Evolutionary conservation across 2,888 invertebrate species (phyloP).

Genomic region (Acronicta psi): DNA sequence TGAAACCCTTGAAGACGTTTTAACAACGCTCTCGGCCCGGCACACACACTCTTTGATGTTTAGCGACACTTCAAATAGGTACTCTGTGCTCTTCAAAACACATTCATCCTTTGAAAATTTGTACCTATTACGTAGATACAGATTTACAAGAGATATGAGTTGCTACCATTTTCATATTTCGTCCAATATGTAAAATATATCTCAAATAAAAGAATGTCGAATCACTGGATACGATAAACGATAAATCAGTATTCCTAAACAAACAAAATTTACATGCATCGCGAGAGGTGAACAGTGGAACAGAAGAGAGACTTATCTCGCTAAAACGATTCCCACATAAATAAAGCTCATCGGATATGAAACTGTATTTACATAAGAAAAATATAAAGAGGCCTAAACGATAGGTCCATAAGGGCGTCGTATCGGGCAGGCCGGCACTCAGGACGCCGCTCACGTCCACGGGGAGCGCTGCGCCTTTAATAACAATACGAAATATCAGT

Average conservation of each 20-base stretch:
- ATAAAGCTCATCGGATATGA: slow-evolving; percentile 89
- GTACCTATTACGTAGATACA: slow-evolving; percentile 45
- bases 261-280: slow-evolving; percentile 82
- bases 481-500: slow-evolving; percentile 89
- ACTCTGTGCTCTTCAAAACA: slow-evolving; percentile 63
- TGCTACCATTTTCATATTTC: slow-evolving; percentile 27
- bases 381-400: slow-evolving; percentile 89
- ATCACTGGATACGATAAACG: slow-evolving; percentile 72
- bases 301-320: slow-evolving; percentile 86
- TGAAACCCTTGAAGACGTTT: slow-evolving; percentile 84
- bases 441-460: slow-evolving; percentile 81
- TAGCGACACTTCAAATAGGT: slow-evolving; percentile 76
- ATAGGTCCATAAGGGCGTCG: slow-evolving; percentile 85
- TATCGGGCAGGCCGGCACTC: slow-evolving; percentile 73
- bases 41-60: slow-evolving; percentile 81
- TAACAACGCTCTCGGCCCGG: slow-evolving; percentile 79
- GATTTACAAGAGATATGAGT: slow-evolving; percentile 29
- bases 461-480: slow-evolving; percentile 82
- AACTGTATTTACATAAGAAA: slow-evolving; percentile 89
- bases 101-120: slow-evolving; percentile 63
- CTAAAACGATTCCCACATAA: slow-evolving; percentile 89
- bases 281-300: slow-evolving; percentile 81
- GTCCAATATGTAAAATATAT: slow-evolving; percentile 43
- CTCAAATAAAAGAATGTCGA: slow-evolving; percentile 56
- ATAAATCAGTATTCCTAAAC: slow-evolving; percentile 80